phyloP scores from a whole-genome alignment of 1,140 invertebrate genomes.

The Lasioglossum albipes region DNA sequence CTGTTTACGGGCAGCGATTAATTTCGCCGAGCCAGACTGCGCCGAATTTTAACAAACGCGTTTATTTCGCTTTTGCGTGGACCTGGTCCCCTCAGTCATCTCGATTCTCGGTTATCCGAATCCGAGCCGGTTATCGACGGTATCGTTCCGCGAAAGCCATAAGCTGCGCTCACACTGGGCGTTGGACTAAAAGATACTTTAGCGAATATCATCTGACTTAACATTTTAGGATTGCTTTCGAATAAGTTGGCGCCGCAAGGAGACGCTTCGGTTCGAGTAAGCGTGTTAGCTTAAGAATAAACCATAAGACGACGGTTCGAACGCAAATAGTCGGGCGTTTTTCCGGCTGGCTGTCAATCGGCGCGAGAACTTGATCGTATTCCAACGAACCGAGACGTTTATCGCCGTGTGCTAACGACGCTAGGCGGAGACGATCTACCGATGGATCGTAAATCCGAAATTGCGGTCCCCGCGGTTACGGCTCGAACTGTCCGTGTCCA shows the following conservation, averaged over 20 bases:
- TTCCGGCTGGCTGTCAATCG: conserved; percentile 10
- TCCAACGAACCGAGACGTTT: conserved; percentile 36
- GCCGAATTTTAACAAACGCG: conserved; percentile 19
- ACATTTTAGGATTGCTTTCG: too few relatives aligned
- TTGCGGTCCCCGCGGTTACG: neutral
- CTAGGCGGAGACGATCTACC: conserved; percentile 12
- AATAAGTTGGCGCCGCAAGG: too few relatives aligned
- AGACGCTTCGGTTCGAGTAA: too few relatives aligned
- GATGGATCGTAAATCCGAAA: conserved; percentile 10
- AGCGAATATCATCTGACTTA: too few relatives aligned
- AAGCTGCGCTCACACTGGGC: neutral
- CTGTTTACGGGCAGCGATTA: conserved; percentile 16
- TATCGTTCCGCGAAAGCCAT: neutral
- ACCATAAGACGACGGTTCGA: neutral
- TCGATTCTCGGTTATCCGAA: too few relatives aligned
- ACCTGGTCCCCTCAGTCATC: too few relatives aligned
- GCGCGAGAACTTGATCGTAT: conserved; percentile 27
- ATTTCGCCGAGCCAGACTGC: neutral
- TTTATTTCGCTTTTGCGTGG: neutral
- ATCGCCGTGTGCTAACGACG: conserved; percentile 35
- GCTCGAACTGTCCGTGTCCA: neutral
- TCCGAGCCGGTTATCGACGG: neutral
- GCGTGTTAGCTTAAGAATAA: neutral
- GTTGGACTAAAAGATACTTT: neutral
- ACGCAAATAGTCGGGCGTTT: conserved; percentile 17